Conservation (phyloP, 2,113 vertebrate species). For the Pseudolaguvia tuberculata region DNA sequence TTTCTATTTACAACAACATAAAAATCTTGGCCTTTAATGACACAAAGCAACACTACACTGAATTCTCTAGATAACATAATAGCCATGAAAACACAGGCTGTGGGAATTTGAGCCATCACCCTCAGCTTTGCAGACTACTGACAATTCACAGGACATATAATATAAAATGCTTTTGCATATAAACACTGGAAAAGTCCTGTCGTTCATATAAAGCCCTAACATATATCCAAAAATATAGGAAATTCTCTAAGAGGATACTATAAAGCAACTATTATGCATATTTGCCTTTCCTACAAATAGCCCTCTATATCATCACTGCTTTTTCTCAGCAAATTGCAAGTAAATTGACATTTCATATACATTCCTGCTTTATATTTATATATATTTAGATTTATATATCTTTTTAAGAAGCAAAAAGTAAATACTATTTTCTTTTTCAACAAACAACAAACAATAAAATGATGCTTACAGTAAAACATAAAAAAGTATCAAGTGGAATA, state of each 20-base stretch:
- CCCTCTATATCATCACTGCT: conserved; percentile 88
- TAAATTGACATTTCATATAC: conserved; percentile 95
- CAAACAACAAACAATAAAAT: conserved; percentile 63
- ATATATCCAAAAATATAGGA: conserved; percentile 92
- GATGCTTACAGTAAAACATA: conserved; percentile 88
- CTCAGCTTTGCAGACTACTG: conserved; percentile 75
- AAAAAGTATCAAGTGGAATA: conserved; percentile 90
- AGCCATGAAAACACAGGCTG: conserved; percentile 73
- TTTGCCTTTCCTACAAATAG: conserved; percentile 87
- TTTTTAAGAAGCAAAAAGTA: conserved; percentile 87
- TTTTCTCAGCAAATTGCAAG: conserved; percentile 90
- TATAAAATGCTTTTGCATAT: conserved; percentile 93
- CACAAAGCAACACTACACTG: conserved; percentile 84
- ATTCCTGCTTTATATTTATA: conserved; percentile 88
- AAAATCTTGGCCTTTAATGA: conserved; percentile 80
- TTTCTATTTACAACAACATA: conserved; percentile 89
- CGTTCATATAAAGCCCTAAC: conserved; percentile 88
- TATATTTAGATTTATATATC: conserved; percentile 47
- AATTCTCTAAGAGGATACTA: conserved; percentile 82
- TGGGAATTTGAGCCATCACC: conserved; percentile 71
- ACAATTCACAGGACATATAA: conserved; percentile 82
- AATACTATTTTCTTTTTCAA: conserved; percentile 91
- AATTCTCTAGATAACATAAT: conserved; percentile 69
- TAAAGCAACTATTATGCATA: conserved; percentile 76
- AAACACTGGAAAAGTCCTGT: conserved; percentile 90